Evolutionary conservation across 2,888 invertebrate species (phyloP), one percentile per base, ranked within the genome.

Genomic region (Tinea semifulvella): DNA sequence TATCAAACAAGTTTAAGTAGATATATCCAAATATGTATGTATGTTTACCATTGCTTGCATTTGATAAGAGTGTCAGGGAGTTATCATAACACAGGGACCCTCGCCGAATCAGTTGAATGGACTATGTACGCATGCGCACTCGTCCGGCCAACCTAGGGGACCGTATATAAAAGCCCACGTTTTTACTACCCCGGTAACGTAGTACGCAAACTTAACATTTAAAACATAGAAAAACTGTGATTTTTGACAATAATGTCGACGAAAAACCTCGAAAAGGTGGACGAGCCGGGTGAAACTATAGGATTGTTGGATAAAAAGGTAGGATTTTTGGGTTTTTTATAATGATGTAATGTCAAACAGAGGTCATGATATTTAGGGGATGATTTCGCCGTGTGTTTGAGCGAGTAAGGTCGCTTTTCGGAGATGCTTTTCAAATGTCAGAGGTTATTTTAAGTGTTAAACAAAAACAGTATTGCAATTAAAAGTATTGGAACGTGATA

Each of bases 301-400:
- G 65, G 67, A 44, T 53, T 80, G 17, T 56, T 80, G 35, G 72
- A 76, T 14, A 69, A 69, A 56, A 77, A 75, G 72, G 79, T 79
- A 55, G 58, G 76, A 58, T 52, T 51, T 40, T 20, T n/a, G 11
- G 16, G 3, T 16, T 39, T 20, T 39, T 14, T 14, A 20, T 5
- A 5, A 7, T 6, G 10, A 40, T 22, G 11, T 19, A 40, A 40
- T 40, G 40, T 40, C 40, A 40, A 8, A 10, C 22, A 11, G 17
- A 40, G 40, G 40, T 40, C 40, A 40, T 40, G 19, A 2, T 16
- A 11, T 13, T 22, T 42, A 42, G 42, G 27, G 28, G 28, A 5
- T 42, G 14, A 17, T 20, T 27, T 42, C 27, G 36, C 10, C 18
- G 7, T 36, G 18, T 36, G 10, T 10, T 36, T 3, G 10, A 2